Base-by-base conservation (phyloP, 2,113 vertebrate species). In the Trichechus manatus region DNA sequence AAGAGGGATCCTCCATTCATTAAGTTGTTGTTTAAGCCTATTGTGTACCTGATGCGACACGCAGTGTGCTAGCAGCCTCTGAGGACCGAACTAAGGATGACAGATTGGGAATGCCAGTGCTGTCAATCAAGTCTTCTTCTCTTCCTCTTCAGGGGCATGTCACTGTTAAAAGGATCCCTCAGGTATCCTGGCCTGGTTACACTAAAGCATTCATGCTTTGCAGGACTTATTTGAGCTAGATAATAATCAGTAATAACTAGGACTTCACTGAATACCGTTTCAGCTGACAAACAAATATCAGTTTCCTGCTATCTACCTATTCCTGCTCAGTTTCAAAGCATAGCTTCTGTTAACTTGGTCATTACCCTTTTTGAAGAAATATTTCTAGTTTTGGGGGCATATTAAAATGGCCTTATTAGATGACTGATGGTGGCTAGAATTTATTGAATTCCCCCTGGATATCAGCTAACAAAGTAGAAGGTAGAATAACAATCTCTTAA, bases 391-490 rank as follows among this genome's bases (percentile, higher is more conserved):
- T 86, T 92, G 5, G 10, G 17, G 84, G 31, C 20, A 0, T 50
- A 83, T n/a, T 44, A 33, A 82, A 91, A 89, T 63, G 23, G 61
- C 42, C 92, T 92, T 77, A 59, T 36, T 91, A 44, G 80, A 31
- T 82, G 36, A 83, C 68, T 94, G 91, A 33, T 59, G 39, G 20
- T 92, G 56, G 23, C 47, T 64, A 19, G 47, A 77, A 27, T 80
- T 90, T 84, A 39, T 27, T 81, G 74, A 92, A 90, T 90, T 80
- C 33, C 27, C 39, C 29, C 56, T 90, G 72, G 44, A 19, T 86
- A 64, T 64, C 64, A 79, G 27, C 72, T 89, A 88, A 78, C 66
- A 90, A 94, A 94, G 31, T 31, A 66, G 78, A 87, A 93, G 59
- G 39, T 68, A 31, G 56, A 94, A 39, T 42, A 66, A 93, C 42